Conservation (phyloP, 2,113 vertebrate genomes). For the Abramis brama region DNA sequence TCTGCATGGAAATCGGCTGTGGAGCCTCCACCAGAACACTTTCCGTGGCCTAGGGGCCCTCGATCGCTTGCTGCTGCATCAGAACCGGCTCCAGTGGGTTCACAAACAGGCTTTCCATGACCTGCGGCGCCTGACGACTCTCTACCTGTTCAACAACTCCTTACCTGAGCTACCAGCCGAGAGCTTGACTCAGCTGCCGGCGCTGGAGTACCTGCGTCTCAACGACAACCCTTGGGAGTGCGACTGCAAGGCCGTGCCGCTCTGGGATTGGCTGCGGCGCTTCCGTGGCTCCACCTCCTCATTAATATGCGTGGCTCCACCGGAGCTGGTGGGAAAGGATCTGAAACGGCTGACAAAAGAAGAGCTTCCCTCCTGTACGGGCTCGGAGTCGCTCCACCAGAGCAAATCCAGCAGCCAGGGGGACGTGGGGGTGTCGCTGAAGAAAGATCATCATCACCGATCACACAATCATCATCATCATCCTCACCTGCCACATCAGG, state of each 20-base stretch:
- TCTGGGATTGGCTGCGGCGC: slow-evolving; percentile 93
- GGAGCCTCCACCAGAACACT: slow-evolving; percentile 92
- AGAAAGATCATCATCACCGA: slow-evolving; percentile 75
- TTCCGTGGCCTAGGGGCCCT: slow-evolving; percentile 93
- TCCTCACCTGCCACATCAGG: slow-evolving; percentile 74
- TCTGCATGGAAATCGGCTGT: slow-evolving; percentile 92
- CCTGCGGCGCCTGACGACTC: slow-evolving; percentile 89
- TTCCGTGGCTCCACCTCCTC: slow-evolving; percentile 92
- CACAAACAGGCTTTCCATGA: slow-evolving; percentile 91
- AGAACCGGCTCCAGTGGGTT: slow-evolving; percentile 94
- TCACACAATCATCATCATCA: slow-evolving; percentile 71
- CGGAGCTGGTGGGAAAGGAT: slow-evolving; percentile 79
- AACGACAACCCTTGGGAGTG: slow-evolving; percentile 97
- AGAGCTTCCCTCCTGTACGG: slow-evolving; percentile 83
- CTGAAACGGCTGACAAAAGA: slow-evolving; percentile 86
- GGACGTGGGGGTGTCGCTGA: slow-evolving; percentile 80
- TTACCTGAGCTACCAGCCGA: slow-evolving; percentile 86
- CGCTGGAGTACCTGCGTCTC: slow-evolving; percentile 94
- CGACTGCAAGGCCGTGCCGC: slow-evolving; percentile 86
- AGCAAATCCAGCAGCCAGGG: slow-evolving; percentile 78
- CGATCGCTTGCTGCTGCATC: slow-evolving; percentile 93
- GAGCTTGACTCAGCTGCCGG: slow-evolving; percentile 84
- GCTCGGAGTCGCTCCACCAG: slow-evolving; percentile 75
- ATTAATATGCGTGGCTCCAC: slow-evolving; percentile 81
- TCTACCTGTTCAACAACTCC: slow-evolving; percentile 97